Evolutionary conservation across 2,888 invertebrate genomes (phyloP).

Genomic region (Cepaea hortensis): DNA sequence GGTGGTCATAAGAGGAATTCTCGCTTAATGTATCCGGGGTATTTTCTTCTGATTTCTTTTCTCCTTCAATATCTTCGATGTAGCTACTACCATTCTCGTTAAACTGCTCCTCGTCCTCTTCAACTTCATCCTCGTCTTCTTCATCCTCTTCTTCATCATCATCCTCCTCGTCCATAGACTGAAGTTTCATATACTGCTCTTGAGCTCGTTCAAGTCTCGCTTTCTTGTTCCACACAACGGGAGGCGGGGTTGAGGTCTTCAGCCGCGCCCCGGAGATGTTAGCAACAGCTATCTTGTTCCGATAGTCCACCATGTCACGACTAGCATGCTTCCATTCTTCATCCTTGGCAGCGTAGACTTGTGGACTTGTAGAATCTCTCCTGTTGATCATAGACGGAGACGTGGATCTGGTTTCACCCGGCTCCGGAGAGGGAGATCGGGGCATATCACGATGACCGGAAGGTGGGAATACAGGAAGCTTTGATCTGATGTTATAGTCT

Average conservation of each 20-base stretch:
- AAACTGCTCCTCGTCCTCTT: conserved; percentile 48
- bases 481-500: conserved; percentile 45
- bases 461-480: conserved; percentile 42
- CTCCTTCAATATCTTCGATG: background rate
- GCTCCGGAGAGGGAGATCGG: conserved; percentile 2
- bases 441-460: background rate
- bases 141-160: conserved; percentile 47
- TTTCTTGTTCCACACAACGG: conserved; percentile 41
- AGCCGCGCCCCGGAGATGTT: conserved; percentile 39
- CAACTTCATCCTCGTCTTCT: conserved; percentile 46
- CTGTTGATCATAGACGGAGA: background rate
- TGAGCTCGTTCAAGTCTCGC: conserved; percentile 25
- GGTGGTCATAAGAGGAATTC: background rate
- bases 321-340: conserved; percentile 4
- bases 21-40: background rate
- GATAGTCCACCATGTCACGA: background rate
- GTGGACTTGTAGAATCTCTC: conserved; percentile 1
- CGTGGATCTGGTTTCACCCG: background rate
- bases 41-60: background rate
- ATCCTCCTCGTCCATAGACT: conserved; percentile 46
- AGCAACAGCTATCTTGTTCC: conserved; percentile 9
- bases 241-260: conserved; percentile 32
- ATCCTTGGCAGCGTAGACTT: background rate
- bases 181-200: conserved; percentile 32
- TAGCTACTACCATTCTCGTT: conserved; percentile 22